Percentiles rank a stretch among this genome's conserved stretches.
Conservation (phyloP, 2,797 vertebrate genomes). For the Zenarchopterus dispar region DNA sequence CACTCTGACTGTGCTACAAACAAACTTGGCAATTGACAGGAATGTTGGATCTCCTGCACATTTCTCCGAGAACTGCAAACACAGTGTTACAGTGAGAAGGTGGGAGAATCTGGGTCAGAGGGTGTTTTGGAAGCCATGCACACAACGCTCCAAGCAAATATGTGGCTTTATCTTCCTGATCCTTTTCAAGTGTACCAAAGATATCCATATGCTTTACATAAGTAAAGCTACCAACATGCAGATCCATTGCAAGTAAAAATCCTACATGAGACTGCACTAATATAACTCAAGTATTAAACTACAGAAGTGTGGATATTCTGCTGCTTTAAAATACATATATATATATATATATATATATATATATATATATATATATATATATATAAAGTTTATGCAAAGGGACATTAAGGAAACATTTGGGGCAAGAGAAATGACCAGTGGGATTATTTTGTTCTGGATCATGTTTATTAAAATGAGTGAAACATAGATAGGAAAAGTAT, state of each 20-base stretch:
- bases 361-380: too few species aligned
- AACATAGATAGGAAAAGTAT: not conserved
- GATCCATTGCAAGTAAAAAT: not conserved
- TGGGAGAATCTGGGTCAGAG: not conserved
- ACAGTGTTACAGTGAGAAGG: not conserved
- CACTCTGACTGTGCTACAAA: conserved; percentile 23
- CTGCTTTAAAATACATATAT: too few species aligned
- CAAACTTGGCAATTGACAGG: conserved; percentile 14
- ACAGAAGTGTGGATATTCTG: too few species aligned
- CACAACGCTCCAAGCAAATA: not conserved
- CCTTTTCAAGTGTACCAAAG: not conserved
- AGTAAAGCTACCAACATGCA: not conserved
- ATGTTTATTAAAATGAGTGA: not conserved
- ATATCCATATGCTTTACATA: not conserved
- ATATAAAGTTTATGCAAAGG: too few species aligned
- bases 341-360: too few species aligned
- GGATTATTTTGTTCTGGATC: not conserved
- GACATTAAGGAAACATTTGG: too few species aligned
- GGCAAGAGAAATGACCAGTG: too few species aligned
- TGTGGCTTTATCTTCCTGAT: not conserved
- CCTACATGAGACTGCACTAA: too few species aligned
- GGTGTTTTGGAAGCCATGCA: not conserved
- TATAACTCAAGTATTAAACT: too few species aligned
- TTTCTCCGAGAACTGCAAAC: conserved; percentile 10
- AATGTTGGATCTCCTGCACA: conserved; percentile 18